Evolutionary conservation across 2,113 vertebrate genomes (phyloP), one percentile per base, ranked within the genome.

Genomic region (zebrafish (Danio rerio)): DNA sequence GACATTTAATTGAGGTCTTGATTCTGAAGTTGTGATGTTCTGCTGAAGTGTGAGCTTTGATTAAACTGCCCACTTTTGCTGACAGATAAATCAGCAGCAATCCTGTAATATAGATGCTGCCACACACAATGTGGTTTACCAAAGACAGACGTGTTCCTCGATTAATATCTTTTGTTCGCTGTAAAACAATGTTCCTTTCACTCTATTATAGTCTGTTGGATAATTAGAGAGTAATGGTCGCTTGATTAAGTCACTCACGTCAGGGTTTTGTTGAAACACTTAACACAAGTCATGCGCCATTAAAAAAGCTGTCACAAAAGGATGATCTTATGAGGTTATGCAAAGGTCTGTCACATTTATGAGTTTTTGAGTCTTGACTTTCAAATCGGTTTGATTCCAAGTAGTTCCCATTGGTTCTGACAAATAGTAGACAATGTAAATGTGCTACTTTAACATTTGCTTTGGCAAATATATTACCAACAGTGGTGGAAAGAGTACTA

Each of bases 1-100:
- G 15, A 45, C 5, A 20, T 70, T 70, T 80, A 80, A 86, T 81
- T 84, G 45, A 56, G 56, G 55, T 52, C 43, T 71, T 61, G 68
- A 61, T 45, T 31, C 40, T 21, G 47, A 11, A 59, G 31, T 65
- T 76, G 59, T 71, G 18, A 31, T 15, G 7, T 43, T 13, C 18
- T 75, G 42, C 59, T 9, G 8, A 63, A 63, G 74, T 31, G 43
- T 45, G n/a, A 45, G n/a, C 21, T 79, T 45, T 45, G 65, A 58
- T 50, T 74, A 21, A 73, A 82, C 50, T 47, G 16, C 71, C 61
- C 50, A 75, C 76, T 68, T 58, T 58, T 78, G 6, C 66, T 59
- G 20, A 12, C 55, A 76, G 42, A 61, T 7, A 13, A 63, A 69
- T 49, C 7, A 47, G 55, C 45, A 52, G 74, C 66, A 66, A 50